phyloP scores from a whole-genome alignment of 2,113 vertebrate genomes.

The Pygoscelis adeliae region DNA sequence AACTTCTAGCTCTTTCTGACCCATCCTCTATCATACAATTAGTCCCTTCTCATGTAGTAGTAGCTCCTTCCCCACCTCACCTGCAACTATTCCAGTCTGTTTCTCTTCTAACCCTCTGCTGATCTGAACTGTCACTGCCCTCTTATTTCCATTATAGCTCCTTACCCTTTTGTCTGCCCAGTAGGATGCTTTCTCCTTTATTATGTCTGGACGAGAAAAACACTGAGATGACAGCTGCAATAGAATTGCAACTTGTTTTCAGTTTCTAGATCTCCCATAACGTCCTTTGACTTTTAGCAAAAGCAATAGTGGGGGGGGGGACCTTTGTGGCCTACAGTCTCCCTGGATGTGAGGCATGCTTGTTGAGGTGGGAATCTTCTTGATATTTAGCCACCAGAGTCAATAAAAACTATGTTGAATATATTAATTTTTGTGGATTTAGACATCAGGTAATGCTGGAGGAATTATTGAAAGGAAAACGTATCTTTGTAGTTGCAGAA shows the following conservation, averaged over 20 bases:
- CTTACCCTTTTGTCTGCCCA: not conserved
- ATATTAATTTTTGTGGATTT: not conserved
- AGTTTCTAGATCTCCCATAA: not conserved
- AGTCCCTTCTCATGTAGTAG: not conserved
- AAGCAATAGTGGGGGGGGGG: rapidly evolving
- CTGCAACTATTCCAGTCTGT: not conserved
- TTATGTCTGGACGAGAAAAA: not conserved
- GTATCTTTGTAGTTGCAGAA: not conserved
- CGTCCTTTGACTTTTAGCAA: not conserved
- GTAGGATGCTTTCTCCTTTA: not conserved
- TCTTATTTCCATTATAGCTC: not conserved
- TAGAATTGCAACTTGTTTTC: not conserved
- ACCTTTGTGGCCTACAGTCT: not conserved
- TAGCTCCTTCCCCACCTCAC: not conserved
- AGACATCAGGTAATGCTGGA: not conserved
- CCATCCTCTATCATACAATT: not conserved
- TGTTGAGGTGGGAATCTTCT: not conserved
- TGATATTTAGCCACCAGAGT: not conserved
- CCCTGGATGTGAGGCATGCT: not conserved
- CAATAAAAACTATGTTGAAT: not conserved
- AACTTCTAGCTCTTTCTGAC: not conserved
- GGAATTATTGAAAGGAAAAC: not conserved
- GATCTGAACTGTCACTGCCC: not conserved
- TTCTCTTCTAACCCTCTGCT: not conserved
- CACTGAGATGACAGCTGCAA: not conserved